Percentiles rank a stretch among this genome's conserved stretches.
These are phyloP conservation scores for Albula glossodonta DNA, from an alignment of 2,113 vertebrate species.

Conservation along the genomic window DNA sequence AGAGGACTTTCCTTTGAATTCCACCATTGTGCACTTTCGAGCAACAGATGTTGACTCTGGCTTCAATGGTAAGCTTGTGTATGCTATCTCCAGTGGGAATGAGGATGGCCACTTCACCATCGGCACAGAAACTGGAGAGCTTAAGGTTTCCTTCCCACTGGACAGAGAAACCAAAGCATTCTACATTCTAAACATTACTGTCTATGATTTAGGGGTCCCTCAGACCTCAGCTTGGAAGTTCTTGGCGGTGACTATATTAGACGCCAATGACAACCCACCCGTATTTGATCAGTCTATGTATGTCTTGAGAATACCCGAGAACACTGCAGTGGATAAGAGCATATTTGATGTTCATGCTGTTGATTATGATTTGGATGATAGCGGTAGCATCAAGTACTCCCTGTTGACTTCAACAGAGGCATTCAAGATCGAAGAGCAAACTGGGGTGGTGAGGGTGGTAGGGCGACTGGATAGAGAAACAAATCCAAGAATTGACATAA, in stretches of 20 bases:
- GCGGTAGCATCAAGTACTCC: slow-evolving; percentile 76
- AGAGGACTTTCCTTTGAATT: slow-evolving; percentile 75
- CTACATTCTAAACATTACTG: slow-evolving; percentile 90
- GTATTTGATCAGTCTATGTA: slow-evolving; percentile 81
- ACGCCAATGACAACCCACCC: slow-evolving; percentile 89
- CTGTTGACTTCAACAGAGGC: slow-evolving; percentile 78
- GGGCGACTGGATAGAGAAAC: slow-evolving; percentile 82
- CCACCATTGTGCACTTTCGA: slow-evolving; percentile 75
- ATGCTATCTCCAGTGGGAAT: slow-evolving; percentile 85
- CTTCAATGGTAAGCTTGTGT: slow-evolving; percentile 85
- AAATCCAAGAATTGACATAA: slow-evolving; percentile 75
- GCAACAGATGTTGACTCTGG: slow-evolving; percentile 82
- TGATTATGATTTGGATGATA: slow-evolving; percentile 80
- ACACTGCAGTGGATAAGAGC: slow-evolving; percentile 72
- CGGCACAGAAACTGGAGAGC: slow-evolving; percentile 81
- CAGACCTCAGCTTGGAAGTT: slow-evolving; percentile 89
- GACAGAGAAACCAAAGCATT: slow-evolving; percentile 86
- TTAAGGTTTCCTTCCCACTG: slow-evolving; percentile 77
- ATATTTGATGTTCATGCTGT: slow-evolving; percentile 76
- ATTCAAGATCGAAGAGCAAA: slow-evolving; percentile 81
- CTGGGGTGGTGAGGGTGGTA: slow-evolving; percentile 80
- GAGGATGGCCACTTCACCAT: slow-evolving; percentile 88
- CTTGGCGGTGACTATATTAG: slow-evolving; percentile 83
- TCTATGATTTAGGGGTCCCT: slow-evolving; percentile 86
- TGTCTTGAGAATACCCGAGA: slow-evolving; percentile 78